These are phyloP conservation scores for Tineola bisselliella DNA, from an alignment of 2,888 invertebrate genomes.

Conservation along the genomic window DNA sequence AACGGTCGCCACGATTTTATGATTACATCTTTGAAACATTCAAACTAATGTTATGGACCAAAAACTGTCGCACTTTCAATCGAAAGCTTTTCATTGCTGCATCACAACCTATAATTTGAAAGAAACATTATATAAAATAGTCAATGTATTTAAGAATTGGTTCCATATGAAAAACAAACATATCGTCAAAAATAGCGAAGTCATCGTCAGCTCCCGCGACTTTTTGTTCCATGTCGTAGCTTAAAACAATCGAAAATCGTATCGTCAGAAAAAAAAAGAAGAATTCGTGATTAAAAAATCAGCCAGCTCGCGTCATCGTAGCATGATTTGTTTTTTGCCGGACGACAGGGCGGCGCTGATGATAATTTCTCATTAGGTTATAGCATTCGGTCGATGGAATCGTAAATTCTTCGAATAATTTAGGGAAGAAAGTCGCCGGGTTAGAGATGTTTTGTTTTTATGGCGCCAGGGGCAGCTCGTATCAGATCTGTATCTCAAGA, in stretches of 20 bases:
- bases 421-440: conserved; percentile 64
- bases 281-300: conserved; percentile 54
- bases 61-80: conserved; percentile 14
- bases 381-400: conserved; percentile 62
- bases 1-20: conserved; percentile 32
- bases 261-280: conserved; percentile 30
- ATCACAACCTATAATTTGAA: background rate
- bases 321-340: conserved; percentile 55
- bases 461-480: conserved; percentile 63
- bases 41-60: background rate
- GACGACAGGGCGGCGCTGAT: conserved; percentile 44
- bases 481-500: conserved; percentile 63
- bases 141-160: conserved; percentile 28
- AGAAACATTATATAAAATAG: background rate
- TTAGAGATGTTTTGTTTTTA: conserved; percentile 65
- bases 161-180: conserved; percentile 4
- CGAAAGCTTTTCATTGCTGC: conserved; percentile 25
- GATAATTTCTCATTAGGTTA: conserved; percentile 68
- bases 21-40: conserved; percentile 8
- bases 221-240: conserved; percentile 36
- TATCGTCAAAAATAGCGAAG: conserved; percentile 34
- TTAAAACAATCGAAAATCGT: conserved; percentile 53
- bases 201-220: conserved; percentile 53
- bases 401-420: conserved; percentile 67
- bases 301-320: conserved; percentile 34